Percentiles rank a stretch among this genome's conserved stretches.
Evolutionary conservation across 2,888 invertebrate genomes (phyloP).

Genomic region (Drosophila rubida): DNA sequence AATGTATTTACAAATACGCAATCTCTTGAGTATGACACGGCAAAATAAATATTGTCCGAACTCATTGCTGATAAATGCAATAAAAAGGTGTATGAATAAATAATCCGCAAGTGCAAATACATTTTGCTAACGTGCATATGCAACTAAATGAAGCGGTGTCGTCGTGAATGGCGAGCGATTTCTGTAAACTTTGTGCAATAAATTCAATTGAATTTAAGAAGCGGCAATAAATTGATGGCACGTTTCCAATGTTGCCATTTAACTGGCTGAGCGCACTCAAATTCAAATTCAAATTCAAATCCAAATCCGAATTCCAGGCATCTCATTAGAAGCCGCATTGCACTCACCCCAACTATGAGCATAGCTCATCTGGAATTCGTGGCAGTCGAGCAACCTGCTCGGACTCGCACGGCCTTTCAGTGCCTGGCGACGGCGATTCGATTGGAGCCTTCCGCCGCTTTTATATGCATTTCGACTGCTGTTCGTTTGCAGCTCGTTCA

Average conservation of each 20-base stretch:
- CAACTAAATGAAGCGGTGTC: too few relatives aligned
- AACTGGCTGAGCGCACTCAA: background rate
- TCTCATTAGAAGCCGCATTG: conserved; percentile 23
- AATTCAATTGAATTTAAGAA: too few relatives aligned
- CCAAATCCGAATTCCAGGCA: conserved; percentile 4
- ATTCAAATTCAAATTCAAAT: conserved; percentile 9
- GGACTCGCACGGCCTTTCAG: background rate
- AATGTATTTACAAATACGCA: background rate
- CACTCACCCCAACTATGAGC: conserved; percentile 4
- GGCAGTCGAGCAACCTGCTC: conserved; percentile 29
- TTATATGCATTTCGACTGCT: conserved; percentile 47
- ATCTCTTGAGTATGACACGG: background rate
- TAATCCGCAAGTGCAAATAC: background rate
- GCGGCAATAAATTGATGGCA: background rate
- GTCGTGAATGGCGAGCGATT: too few relatives aligned
- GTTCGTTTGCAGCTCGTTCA: conserved; percentile 37
- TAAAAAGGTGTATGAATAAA: background rate
- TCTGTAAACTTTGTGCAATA: too few relatives aligned
- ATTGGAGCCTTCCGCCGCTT: conserved; percentile 32
- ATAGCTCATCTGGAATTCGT: conserved; percentile 54
- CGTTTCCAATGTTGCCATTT: background rate
- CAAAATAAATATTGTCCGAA: background rate
- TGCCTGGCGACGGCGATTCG: conserved; percentile 18
- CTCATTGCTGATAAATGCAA: background rate
- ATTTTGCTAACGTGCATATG: background rate